These are phyloP conservation scores for Varanus salvator DNA, from an alignment of 2,113 vertebrate species.

Conservation along the genomic window DNA sequence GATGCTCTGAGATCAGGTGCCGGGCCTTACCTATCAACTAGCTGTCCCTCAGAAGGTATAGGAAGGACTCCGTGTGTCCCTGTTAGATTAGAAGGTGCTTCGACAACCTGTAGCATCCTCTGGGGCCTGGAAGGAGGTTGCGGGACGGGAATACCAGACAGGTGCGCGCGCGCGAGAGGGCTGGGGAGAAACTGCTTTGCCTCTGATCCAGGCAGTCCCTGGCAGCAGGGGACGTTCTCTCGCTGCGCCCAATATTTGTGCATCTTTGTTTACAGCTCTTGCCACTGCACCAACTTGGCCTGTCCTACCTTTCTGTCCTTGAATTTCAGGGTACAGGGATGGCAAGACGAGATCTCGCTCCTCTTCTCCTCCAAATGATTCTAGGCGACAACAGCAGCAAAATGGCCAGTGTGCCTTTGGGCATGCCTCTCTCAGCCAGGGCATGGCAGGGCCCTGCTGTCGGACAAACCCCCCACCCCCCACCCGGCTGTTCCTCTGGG, in stretches of 20 bases:
- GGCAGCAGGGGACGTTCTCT: not conserved
- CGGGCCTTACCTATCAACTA: too few species aligned
- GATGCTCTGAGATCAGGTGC: too few species aligned
- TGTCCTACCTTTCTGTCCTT: constrained; percentile 51
- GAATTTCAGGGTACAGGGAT: constrained; percentile 47
- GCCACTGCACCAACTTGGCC: not conserved
- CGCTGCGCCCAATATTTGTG: not conserved
- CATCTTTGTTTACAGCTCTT: not conserved
- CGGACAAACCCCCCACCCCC: too few species aligned
- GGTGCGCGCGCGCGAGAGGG: not conserved
- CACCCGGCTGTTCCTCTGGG: too few species aligned
- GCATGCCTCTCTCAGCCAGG: too few species aligned
- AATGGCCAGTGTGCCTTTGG: not conserved
- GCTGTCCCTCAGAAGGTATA: too few species aligned
- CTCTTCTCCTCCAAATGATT: constrained; percentile 46
- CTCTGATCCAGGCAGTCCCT: not conserved
- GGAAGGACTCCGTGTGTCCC: too few species aligned
- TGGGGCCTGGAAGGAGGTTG: too few species aligned
- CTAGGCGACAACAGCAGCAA: constrained; percentile 4
- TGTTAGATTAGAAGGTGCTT: too few species aligned
- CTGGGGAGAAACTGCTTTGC: not conserved
- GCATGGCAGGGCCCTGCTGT: too few species aligned
- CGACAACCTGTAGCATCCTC: too few species aligned
- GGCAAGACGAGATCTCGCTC: constrained; percentile 12
- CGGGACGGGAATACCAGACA: too few species aligned